These are phyloP conservation scores for Lasioglossum vierecki DNA, from an alignment of 2,888 invertebrate species.

Conservation along the genomic window DNA sequence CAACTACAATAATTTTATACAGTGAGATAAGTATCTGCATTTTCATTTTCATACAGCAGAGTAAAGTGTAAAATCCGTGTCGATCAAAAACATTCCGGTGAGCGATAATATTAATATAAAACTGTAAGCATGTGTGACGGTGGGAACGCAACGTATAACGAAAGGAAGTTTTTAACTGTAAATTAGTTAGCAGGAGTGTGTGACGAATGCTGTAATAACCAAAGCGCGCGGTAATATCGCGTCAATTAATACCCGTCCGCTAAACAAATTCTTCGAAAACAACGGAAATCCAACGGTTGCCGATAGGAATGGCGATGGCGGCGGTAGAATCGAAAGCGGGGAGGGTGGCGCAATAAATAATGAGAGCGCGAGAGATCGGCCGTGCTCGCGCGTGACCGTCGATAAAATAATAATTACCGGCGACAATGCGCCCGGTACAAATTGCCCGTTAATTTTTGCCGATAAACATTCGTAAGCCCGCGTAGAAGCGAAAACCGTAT, in stretches of 20 bases:
- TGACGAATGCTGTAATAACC: slow-evolving; percentile 48
- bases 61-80: neutral
- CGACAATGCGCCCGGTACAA: slow-evolving; percentile 77
- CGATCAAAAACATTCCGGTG: neutral
- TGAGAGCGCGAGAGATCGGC: slow-evolving; percentile 65
- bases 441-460: slow-evolving; percentile 82
- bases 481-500: slow-evolving; percentile 75
- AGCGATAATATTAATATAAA: neutral
- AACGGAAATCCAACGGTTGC: slow-evolving; percentile 9
- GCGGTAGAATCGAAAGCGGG: slow-evolving; percentile 53
- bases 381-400: slow-evolving; percentile 68
- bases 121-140: neutral
- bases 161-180: slow-evolving; percentile 26
- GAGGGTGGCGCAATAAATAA: slow-evolving; percentile 65
- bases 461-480: slow-evolving; percentile 80
- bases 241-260: slow-evolving; percentile 45
- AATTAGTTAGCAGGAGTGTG: slow-evolving; percentile 30
- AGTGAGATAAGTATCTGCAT: neutral
- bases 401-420: slow-evolving; percentile 81
- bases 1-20: neutral
- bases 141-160: neutral
- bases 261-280: slow-evolving; percentile 58
- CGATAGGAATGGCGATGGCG: slow-evolving; percentile 15
- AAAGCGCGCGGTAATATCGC: slow-evolving; percentile 41
- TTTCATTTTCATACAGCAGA: neutral